A percentile compares a stretch with the other conserved stretches of the same genome.
Conservation (phyloP, 2,888 invertebrate genomes). For the Drosophila mulleri region DNA sequence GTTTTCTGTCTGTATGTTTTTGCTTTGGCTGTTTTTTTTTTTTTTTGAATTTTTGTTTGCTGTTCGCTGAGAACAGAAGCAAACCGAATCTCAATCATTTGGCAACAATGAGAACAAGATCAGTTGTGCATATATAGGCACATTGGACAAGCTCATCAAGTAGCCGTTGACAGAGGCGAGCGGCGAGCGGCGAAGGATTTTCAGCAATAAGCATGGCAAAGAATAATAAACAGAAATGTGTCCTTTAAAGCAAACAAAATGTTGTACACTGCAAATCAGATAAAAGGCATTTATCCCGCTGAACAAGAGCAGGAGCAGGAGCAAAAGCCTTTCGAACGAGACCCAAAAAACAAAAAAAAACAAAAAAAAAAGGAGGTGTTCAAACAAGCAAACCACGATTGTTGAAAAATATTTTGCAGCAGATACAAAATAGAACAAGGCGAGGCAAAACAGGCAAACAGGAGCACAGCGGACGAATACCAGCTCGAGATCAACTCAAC, state of each 20-base stretch:
- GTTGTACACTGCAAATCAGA: slow-evolving; percentile 71
- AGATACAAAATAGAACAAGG: slow-evolving; percentile 70
- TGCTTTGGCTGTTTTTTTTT: too few species aligned
- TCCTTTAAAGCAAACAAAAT: slow-evolving; percentile 79
- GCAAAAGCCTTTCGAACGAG: slow-evolving; percentile 15
- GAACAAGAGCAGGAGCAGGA: slow-evolving; percentile 29
- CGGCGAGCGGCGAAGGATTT: slow-evolving; percentile 50
- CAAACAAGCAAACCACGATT: slow-evolving; percentile 81
- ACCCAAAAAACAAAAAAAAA: slow-evolving; percentile 22
- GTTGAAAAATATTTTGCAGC: slow-evolving; percentile 81
- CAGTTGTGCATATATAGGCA: slow-evolving; percentile 48
- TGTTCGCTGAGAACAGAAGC: slow-evolving; percentile 32
- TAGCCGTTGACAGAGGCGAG: slow-evolving; percentile 63
- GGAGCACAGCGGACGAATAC: slow-evolving; percentile 34
- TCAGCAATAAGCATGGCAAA: slow-evolving; percentile 59
- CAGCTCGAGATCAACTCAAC: slow-evolving; percentile 19
- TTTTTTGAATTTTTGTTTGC: neutral
- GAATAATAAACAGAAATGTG: slow-evolving; percentile 75
- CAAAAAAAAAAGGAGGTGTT: slow-evolving; percentile 65
- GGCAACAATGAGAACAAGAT: slow-evolving; percentile 73
- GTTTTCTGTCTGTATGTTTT: slow-evolving; percentile 20
- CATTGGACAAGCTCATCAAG: slow-evolving; percentile 75
- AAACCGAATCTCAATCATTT: slow-evolving; percentile 36
- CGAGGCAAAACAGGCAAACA: slow-evolving; percentile 32
- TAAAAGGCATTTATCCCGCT: slow-evolving; percentile 49